Evolutionary conservation across 2,888 invertebrate genomes (phyloP).

Genomic region (Hyposoter dolosus): DNA sequence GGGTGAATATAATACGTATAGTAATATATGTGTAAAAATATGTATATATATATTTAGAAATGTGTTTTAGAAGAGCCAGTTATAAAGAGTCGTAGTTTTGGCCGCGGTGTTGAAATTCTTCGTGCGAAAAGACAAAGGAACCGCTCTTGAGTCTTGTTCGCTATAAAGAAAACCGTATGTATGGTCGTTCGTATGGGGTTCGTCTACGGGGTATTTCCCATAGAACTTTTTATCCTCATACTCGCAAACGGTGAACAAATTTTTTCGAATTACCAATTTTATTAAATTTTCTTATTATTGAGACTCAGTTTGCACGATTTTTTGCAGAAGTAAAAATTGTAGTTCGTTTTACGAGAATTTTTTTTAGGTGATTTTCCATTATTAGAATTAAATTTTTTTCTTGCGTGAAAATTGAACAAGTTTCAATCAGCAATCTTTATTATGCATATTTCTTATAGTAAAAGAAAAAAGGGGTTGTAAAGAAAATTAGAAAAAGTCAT

Average conservation of each 20-base stretch:
- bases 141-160: slow-evolving; percentile 69
- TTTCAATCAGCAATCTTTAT: too few relatives aligned
- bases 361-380: background rate
- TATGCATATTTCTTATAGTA: background rate
- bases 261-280: background rate
- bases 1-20: slow-evolving; percentile 54
- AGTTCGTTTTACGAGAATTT: background rate
- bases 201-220: slow-evolving; percentile 18
- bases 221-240: background rate
- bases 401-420: too few relatives aligned
- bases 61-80: slow-evolving; percentile 51
- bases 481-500: background rate
- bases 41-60: slow-evolving; percentile 25
- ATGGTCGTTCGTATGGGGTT: slow-evolving; percentile 4
- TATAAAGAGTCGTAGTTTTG: slow-evolving; percentile 69
- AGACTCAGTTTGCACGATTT: background rate
- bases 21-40: slow-evolving; percentile 34
- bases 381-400: background rate
- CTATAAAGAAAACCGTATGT: slow-evolving; percentile 28
- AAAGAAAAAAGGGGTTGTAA: background rate
- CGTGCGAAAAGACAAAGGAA: slow-evolving; percentile 76
- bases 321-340: background rate
- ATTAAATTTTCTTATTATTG: background rate
- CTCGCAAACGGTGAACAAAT: background rate
- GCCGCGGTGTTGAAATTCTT: slow-evolving; percentile 78